Conservation (phyloP, 2,888 invertebrate genomes). For the Atherix ibis region DNA sequence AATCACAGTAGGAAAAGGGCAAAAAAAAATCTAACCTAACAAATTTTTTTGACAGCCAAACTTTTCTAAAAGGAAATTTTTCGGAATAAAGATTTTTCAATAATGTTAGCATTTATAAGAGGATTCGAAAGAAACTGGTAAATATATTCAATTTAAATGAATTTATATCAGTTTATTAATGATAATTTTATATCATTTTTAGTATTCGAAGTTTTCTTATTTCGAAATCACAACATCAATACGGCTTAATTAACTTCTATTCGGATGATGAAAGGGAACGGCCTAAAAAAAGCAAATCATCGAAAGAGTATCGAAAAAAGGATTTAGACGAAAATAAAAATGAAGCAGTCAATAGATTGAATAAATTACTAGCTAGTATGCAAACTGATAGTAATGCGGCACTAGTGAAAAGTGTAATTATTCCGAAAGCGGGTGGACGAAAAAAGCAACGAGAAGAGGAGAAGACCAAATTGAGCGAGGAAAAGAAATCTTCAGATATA, state of each 20-base stretch:
- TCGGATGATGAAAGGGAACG: too few relatives aligned
- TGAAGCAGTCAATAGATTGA: slow-evolving; percentile 22
- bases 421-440: slow-evolving; percentile 24
- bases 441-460: slow-evolving; percentile 10
- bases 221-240: neutral
- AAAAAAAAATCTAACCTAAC: too few relatives aligned
- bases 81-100: too few relatives aligned
- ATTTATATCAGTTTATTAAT: too few relatives aligned
- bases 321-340: slow-evolving; percentile 4
- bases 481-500: slow-evolving; percentile 17
- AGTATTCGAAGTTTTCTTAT: neutral
- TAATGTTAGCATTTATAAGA: too few relatives aligned
- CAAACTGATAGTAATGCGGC: slow-evolving; percentile 19
- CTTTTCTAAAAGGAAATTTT: too few relatives aligned
- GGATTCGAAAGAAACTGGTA: too few relatives aligned
- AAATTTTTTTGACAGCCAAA: too few relatives aligned
- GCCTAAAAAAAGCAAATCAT: slow-evolving; percentile 4
- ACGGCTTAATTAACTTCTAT: too few relatives aligned
- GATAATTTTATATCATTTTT: too few relatives aligned
- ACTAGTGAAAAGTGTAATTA: slow-evolving; percentile 13
- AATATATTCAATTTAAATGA: too few relatives aligned
- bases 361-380: slow-evolving; percentile 27
- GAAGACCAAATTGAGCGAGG: slow-evolving; percentile 13
- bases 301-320: neutral
- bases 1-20: too few relatives aligned